These are phyloP conservation scores for Suncus etruscus DNA, from an alignment of 2,113 vertebrate genomes.

Conservation along the genomic window DNA sequence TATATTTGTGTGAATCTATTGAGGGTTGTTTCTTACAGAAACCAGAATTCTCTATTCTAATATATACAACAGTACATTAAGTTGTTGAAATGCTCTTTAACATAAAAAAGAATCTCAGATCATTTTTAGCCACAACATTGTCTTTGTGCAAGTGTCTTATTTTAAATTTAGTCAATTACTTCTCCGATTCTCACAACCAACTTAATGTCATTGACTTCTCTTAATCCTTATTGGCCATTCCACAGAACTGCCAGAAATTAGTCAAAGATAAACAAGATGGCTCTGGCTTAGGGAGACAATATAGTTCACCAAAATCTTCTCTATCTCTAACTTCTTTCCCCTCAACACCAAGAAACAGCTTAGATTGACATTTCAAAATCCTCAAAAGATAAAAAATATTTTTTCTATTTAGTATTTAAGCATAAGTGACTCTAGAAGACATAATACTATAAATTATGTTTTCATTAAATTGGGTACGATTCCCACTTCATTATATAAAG, in stretches of 20 bases:
- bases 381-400: conserved; percentile 52
- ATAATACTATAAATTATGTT: conserved; percentile 37
- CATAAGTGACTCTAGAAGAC: conserved; percentile 4
- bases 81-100: too few relatives aligned
- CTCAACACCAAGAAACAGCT: neutral
- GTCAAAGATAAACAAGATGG: conserved; percentile 27
- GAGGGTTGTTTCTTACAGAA: too few relatives aligned
- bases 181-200: neutral
- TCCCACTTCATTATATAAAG: conserved; percentile 40
- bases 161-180: conserved; percentile 13
- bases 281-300: neutral
- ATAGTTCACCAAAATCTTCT: conserved; percentile 6
- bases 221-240: neutral
- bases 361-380: conserved; percentile 48
- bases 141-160: neutral
- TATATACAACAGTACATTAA: too few relatives aligned
- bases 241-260: conserved; percentile 38
- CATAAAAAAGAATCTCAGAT: neutral
- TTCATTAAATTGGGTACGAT: conserved; percentile 5
- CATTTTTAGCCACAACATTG: conserved; percentile 29
- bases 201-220: neutral
- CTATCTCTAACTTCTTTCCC: neutral
- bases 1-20: too few relatives aligned
- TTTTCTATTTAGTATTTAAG: neutral
- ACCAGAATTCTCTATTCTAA: too few relatives aligned